phyloP scores from a whole-genome alignment of 2,888 invertebrate genomes.

The Cecidostiba fungosa region DNA sequence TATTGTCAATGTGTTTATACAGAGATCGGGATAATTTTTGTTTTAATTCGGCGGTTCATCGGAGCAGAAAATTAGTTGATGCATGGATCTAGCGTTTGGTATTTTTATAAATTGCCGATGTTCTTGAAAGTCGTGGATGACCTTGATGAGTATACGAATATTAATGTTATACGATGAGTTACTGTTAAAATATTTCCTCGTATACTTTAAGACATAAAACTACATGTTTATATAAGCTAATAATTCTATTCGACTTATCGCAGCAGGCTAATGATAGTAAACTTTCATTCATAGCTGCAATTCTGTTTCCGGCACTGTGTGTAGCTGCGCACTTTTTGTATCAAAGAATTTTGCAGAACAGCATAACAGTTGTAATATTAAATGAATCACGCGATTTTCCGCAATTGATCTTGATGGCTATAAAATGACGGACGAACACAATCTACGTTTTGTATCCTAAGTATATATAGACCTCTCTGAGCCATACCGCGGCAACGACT shows the following conservation, averaged over 20 bases:
- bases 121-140: not conserved
- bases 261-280: too few species aligned
- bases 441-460: constrained; percentile 3
- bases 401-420: constrained; percentile 13
- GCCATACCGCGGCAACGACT: not conserved
- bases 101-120: not conserved
- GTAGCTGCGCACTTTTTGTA: not conserved
- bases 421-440: constrained; percentile 24
- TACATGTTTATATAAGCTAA: too few species aligned
- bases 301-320: not conserved
- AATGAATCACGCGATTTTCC: constrained; percentile 28
- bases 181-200: not conserved
- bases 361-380: not conserved
- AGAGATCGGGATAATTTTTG: not conserved
- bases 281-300: too few species aligned
- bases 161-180: not conserved
- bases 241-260: too few species aligned
- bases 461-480: not conserved
- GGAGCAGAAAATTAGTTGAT: not conserved
- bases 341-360: not conserved
- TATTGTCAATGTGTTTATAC: not conserved
- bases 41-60: not conserved
- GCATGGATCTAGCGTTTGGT: not conserved
- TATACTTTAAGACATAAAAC: too few species aligned
- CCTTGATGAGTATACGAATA: not conserved